These are phyloP conservation scores for Irena cyanogastra DNA, from an alignment of 2,113 vertebrate genomes.

Conservation along the genomic window DNA sequence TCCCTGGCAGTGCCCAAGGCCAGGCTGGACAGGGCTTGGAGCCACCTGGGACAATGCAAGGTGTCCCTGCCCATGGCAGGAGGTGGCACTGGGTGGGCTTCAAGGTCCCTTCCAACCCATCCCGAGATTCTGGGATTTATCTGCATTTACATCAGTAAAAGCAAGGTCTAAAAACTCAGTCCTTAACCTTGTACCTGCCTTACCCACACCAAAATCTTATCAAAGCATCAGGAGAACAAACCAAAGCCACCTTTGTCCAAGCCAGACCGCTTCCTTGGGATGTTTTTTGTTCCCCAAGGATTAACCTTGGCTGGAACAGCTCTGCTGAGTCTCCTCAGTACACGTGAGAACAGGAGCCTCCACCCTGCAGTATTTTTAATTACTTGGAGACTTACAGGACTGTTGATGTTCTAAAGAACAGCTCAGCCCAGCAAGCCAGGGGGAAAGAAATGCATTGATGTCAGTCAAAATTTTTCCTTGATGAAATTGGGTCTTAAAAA, in stretches of 20 bases:
- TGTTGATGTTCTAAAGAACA: constrained; percentile 28
- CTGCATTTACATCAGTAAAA: not conserved
- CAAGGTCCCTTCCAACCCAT: not conserved
- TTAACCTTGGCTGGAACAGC: not conserved
- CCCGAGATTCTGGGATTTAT: not conserved
- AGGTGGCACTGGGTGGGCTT: not conserved
- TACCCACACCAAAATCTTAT: not conserved
- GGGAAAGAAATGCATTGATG: not conserved
- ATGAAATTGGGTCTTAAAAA: not conserved
- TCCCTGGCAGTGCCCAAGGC: not conserved
- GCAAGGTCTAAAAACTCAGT: not conserved
- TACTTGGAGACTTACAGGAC: not conserved
- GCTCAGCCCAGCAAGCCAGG: not conserved
- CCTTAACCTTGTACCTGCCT: not conserved
- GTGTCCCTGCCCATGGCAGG: not conserved
- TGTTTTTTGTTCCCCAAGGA: not conserved
- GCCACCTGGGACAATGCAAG: rapidly evolving
- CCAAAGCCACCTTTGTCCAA: not conserved
- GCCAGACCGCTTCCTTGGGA: not conserved
- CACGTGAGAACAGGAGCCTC: constrained; percentile 39
- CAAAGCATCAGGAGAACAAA: not conserved
- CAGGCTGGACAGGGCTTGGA: rapidly evolving
- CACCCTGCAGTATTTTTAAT: constrained; percentile 46
- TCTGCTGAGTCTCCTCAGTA: not conserved
- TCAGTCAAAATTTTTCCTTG: not conserved